Conservation (phyloP, 1,140 invertebrate genomes). For the Neomicropteryx cornuta region DNA sequence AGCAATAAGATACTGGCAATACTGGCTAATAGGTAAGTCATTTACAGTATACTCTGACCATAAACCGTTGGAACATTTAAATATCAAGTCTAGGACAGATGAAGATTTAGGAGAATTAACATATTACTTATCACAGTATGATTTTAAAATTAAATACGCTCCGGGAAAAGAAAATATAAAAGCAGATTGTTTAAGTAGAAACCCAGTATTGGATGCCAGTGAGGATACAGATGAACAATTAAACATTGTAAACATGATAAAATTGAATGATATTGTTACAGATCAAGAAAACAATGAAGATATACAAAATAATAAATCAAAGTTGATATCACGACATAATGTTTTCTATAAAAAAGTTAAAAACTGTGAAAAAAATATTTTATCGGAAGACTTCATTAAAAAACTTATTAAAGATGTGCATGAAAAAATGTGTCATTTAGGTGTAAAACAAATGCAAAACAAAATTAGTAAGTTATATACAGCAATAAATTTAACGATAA, state of each 20-base stretch:
- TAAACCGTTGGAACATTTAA: slow-evolving; percentile 22
- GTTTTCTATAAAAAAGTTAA: slow-evolving; percentile 12
- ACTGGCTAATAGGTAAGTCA: slow-evolving; percentile 19
- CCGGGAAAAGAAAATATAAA: slow-evolving; percentile 22
- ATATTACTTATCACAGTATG: slow-evolving; percentile 15
- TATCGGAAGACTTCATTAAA: slow-evolving; percentile 13
- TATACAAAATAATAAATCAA: slow-evolving; percentile 15
- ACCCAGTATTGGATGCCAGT: slow-evolving; percentile 21
- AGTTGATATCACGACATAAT: slow-evolving; percentile 10
- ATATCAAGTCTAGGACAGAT: slow-evolving; percentile 16
- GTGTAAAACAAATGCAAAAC: slow-evolving; percentile 13
- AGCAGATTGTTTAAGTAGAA: slow-evolving; percentile 24
- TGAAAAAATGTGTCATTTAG: slow-evolving; percentile 10
- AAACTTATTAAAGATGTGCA: slow-evolving; percentile 12
- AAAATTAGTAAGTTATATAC: slow-evolving; percentile 12
- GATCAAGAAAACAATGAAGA: slow-evolving; percentile 21
- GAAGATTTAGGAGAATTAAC: slow-evolving; percentile 17
- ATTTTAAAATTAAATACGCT: slow-evolving; percentile 20
- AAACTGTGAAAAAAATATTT: slow-evolving; percentile 12
- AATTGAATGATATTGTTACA: slow-evolving; percentile 19
- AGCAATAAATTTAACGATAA: slow-evolving; percentile 14
- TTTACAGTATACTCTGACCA: slow-evolving; percentile 22
- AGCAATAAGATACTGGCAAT: slow-evolving; percentile 21
- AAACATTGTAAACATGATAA: slow-evolving; percentile 22
- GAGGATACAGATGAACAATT: slow-evolving; percentile 19